Evolutionary conservation across 1,140 invertebrate species (phyloP).

Genomic region (Augochlora pura): DNA sequence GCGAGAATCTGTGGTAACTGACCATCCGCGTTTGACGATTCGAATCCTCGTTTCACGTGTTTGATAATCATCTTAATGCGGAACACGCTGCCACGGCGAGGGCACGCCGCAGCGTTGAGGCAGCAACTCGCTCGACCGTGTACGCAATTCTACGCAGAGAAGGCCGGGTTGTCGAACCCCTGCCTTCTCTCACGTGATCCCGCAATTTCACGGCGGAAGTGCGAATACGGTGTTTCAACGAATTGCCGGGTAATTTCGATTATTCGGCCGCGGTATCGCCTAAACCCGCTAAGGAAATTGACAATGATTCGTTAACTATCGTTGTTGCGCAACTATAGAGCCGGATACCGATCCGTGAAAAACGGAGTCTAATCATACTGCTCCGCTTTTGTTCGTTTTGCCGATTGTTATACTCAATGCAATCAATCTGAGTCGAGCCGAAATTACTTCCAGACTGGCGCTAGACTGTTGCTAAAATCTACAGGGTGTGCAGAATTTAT

Average conservation of each 20-base stretch:
- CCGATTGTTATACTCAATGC: too few relatives aligned
- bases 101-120: neutral
- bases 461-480: too few relatives aligned
- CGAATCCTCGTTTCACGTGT: constrained; percentile 48
- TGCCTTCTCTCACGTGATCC: constrained; percentile 13
- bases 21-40: constrained; percentile 47
- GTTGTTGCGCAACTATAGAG: neutral
- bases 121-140: neutral
- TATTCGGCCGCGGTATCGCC: neutral
- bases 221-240: constrained; percentile 12
- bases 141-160: constrained; percentile 9
- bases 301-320: neutral
- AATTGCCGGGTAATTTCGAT: constrained; percentile 17
- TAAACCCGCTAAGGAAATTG: neutral
- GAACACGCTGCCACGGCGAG: neutral
- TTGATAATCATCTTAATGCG: constrained; percentile 54
- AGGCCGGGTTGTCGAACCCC: constrained; percentile 32
- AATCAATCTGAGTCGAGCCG: too few relatives aligned
- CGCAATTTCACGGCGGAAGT: constrained; percentile 28
- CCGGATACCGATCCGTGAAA: neutral
- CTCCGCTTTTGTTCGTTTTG: too few relatives aligned
- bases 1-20: constrained; percentile 39
- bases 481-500: too few relatives aligned
- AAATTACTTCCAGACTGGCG: too few relatives aligned
- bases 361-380: too few relatives aligned